A percentile compares a stretch with the other conserved stretches of the same genome.
phyloP scores from a whole-genome alignment of 2,113 vertebrate species.

The Lepidothrix coronata region DNA sequence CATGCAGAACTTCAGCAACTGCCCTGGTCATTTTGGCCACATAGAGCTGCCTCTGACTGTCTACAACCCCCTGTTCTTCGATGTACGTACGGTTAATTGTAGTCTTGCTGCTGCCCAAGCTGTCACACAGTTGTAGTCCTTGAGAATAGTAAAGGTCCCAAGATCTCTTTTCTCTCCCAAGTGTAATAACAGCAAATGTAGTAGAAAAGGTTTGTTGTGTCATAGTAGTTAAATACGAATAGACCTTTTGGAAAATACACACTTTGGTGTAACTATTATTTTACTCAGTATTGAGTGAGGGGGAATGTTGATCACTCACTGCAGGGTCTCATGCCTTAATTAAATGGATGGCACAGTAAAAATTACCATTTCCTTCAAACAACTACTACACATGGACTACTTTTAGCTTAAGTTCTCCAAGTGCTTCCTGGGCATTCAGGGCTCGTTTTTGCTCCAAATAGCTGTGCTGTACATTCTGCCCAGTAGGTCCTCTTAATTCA shows the following conservation, averaged over 20 bases:
- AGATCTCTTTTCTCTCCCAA: not conserved
- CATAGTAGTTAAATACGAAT: not conserved
- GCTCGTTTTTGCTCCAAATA: not conserved
- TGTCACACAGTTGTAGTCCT: not conserved
- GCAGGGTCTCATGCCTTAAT: not conserved
- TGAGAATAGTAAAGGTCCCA: not conserved
- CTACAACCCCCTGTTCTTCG: slow-evolving; percentile 94
- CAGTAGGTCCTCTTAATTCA: not conserved
- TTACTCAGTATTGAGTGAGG: not conserved
- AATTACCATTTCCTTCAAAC: not conserved
- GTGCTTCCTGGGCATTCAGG: not conserved
- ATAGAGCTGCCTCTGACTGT: slow-evolving; percentile 89
- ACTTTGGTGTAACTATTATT: not conserved
- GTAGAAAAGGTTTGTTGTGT: not conserved
- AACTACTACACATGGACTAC: rapidly evolving
- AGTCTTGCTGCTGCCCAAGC: not conserved
- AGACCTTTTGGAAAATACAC: not conserved
- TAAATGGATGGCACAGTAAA: not conserved
- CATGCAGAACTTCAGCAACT: slow-evolving; percentile 88
- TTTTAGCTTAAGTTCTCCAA: not conserved
- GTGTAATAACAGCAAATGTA: not conserved
- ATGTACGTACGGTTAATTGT: slow-evolving; percentile 59
- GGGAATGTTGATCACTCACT: not conserved
- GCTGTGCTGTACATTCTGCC: not conserved
- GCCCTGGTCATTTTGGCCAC: slow-evolving; percentile 92